These are phyloP conservation scores for Melipona bicolor DNA, from an alignment of 2,888 invertebrate species.

Conservation along the genomic window DNA sequence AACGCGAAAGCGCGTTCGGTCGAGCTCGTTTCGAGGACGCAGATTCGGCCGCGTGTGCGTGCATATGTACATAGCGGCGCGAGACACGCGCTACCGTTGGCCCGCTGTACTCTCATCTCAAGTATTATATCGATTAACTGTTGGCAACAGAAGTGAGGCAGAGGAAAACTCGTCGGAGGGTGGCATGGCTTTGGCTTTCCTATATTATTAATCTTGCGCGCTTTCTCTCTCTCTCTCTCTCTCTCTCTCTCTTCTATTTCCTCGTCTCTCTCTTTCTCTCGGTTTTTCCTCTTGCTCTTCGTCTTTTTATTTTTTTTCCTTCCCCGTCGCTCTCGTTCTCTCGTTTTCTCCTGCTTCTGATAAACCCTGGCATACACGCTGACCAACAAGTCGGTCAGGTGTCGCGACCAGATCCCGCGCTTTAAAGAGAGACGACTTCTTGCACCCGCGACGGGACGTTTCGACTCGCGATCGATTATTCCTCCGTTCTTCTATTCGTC, in stretches of 20 bases:
- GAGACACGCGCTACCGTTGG: slow-evolving; percentile 61
- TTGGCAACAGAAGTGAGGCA: slow-evolving; percentile 83
- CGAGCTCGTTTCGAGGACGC: slow-evolving; percentile 4
- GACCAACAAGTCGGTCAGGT: slow-evolving; percentile 79
- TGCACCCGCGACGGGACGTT: neutral
- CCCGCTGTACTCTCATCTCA: slow-evolving; percentile 78
- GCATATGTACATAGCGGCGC: slow-evolving; percentile 49
- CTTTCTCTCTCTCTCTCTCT: slow-evolving; percentile 62
- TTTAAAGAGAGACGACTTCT: slow-evolving; percentile 77
- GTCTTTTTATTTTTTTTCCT: slow-evolving; percentile 1
- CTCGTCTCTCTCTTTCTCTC: neutral
- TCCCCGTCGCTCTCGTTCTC: no score
- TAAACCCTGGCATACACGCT: slow-evolving; percentile 74
- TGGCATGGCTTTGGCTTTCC: slow-evolving; percentile 82
- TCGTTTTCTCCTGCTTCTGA: slow-evolving; percentile 13
- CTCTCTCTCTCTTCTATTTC: slow-evolving; percentile 41
- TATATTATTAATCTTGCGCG: slow-evolving; percentile 83
- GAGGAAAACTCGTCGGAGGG: slow-evolving; percentile 79
- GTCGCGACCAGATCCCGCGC: slow-evolving; percentile 79
- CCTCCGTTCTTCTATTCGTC: no score
- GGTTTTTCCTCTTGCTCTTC: neutral
- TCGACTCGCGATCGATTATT: no score
- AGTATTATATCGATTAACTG: slow-evolving; percentile 84
- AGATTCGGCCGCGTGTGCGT: slow-evolving; percentile 25
- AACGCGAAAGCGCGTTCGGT: neutral